These are phyloP conservation scores for Sciurus vulgaris DNA, from an alignment of 2,797 vertebrate genomes.

Conservation along the genomic window DNA sequence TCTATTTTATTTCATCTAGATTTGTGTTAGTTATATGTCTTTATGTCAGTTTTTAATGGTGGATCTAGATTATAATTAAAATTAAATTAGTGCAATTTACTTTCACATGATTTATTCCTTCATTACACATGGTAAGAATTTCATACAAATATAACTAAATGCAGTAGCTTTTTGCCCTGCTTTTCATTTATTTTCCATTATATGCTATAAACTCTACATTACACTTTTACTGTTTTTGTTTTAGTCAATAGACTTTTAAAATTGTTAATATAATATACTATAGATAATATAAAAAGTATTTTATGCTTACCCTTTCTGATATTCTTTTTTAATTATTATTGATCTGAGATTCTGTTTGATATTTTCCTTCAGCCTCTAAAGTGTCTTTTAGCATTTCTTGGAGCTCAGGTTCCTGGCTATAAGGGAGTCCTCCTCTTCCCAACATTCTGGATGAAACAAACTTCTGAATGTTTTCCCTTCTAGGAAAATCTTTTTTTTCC, in stretches of 20 bases:
- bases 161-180: not conserved
- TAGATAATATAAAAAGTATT: not conserved
- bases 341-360: not conserved
- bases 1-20: conserved; percentile 9
- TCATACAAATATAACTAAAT: not conserved
- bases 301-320: not conserved
- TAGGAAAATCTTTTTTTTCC: not conserved
- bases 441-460: not conserved
- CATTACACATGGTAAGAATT: not conserved
- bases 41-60: not conserved
- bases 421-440: not conserved
- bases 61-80: not conserved
- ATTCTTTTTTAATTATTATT: not conserved
- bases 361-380: not conserved
- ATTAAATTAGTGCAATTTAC: not conserved
- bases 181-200: not conserved
- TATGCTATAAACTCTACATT: not conserved
- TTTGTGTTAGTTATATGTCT: conserved; percentile 16
- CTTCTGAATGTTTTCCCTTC: not conserved
- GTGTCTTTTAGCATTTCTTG: not conserved
- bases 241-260: not conserved
- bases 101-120: not conserved
- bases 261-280: not conserved
- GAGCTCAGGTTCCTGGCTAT: not conserved
- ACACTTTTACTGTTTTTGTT: conserved; percentile 15